Conservation (phyloP, 2,888 invertebrate genomes). For the Dermolepida albohirtum region DNA sequence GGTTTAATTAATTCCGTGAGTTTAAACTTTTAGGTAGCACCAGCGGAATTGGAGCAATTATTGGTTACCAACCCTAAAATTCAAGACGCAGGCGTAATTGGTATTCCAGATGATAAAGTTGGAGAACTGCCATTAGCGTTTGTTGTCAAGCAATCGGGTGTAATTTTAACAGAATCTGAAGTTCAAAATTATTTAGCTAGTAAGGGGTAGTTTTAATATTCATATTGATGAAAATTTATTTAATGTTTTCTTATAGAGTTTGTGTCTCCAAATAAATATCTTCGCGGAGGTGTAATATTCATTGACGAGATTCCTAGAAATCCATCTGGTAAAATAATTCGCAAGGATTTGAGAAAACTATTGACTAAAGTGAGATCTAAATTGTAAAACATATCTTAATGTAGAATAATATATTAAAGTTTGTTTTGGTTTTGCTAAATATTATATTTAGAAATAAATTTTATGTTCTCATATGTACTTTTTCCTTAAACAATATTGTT, state of each 20-base stretch:
- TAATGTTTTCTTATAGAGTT: slow-evolving; percentile 20
- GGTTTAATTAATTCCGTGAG: no score
- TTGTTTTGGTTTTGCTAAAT: no score
- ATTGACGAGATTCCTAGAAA: slow-evolving; percentile 66
- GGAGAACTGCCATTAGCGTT: slow-evolving; percentile 85
- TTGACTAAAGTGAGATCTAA: slow-evolving; percentile 25
- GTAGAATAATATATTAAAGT: no score
- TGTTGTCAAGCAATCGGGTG: slow-evolving; percentile 73
- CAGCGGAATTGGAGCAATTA: slow-evolving; percentile 89
- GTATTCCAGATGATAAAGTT: slow-evolving; percentile 77
- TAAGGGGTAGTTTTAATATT: slow-evolving; percentile 32
- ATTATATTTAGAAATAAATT: no score
- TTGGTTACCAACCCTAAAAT: slow-evolving; percentile 79
- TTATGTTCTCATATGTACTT: no score
- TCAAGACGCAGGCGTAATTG: slow-evolving; percentile 86
- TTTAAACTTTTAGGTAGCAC: slow-evolving; percentile 71
- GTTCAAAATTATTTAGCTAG: slow-evolving; percentile 66
- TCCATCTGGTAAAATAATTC: slow-evolving; percentile 66
- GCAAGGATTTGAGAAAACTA: slow-evolving; percentile 57
- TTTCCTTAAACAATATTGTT: no score
- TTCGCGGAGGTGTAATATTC: slow-evolving; percentile 73
- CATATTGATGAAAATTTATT: background rate
- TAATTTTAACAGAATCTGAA: slow-evolving; percentile 65
- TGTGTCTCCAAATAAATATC: slow-evolving; percentile 74
- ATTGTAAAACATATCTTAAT: slow-evolving; percentile 25